Conservation (phyloP, 1,140 invertebrate species). For the Brachionus rubens region DNA sequence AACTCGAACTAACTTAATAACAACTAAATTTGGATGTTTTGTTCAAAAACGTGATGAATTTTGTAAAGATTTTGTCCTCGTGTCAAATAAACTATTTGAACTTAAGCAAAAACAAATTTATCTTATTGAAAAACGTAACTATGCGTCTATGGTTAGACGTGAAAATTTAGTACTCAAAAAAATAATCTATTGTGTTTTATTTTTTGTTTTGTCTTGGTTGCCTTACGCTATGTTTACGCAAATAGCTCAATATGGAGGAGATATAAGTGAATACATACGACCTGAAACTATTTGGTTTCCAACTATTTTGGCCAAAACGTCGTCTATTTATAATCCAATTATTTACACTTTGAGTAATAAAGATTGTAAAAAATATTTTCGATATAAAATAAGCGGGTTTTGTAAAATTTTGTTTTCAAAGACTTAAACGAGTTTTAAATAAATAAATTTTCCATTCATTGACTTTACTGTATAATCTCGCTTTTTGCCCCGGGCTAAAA, state of each 20-base stretch:
- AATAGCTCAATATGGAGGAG: not conserved
- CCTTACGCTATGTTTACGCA: not conserved
- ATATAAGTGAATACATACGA: not conserved
- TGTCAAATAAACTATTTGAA: no score
- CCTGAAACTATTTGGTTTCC: not conserved
- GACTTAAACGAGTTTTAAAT: not conserved
- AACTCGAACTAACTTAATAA: no score
- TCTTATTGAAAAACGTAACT: not conserved
- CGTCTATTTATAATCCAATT: slow-evolving; percentile 9
- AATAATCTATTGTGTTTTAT: not conserved
- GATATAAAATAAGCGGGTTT: not conserved
- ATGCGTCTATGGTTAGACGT: not conserved
- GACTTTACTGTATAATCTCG: no score
- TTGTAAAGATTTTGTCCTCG: no score
- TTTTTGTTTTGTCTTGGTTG: not conserved
- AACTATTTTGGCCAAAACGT: not conserved
- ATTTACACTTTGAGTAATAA: not conserved
- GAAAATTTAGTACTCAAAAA: not conserved
- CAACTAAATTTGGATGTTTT: no score
- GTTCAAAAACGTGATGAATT: no score
- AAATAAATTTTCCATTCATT: not conserved
- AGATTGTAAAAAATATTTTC: not conserved
- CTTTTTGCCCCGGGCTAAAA: no score
- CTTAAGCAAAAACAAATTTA: no score
- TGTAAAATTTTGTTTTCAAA: not conserved